phyloP scores from a whole-genome alignment of 92 coral and sea anemone genomes.

The Porites divaricata region DNA sequence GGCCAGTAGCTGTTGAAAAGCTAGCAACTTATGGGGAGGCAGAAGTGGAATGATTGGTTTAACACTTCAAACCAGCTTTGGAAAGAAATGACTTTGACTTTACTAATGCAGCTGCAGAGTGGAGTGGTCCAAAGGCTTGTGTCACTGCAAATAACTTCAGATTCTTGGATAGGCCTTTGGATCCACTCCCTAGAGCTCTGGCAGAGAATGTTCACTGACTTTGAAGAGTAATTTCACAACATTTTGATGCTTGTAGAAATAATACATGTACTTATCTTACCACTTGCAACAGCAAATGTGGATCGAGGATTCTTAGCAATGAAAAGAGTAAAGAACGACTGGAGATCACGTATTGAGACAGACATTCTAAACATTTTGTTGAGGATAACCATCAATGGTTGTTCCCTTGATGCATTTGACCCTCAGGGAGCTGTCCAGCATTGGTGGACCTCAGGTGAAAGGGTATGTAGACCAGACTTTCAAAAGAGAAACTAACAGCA shows the following conservation, averaged over 20 bases:
- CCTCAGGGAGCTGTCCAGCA: slow-evolving; percentile 44
- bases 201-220: slow-evolving; percentile 36
- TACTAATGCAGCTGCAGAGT: slow-evolving; percentile 2
- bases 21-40: slow-evolving; percentile 15
- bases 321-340: slow-evolving; percentile 38
- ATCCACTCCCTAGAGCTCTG: slow-evolving; percentile 40
- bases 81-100: slow-evolving; percentile 20
- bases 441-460: slow-evolving; percentile 44
- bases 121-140: slow-evolving; percentile 17
- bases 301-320: slow-evolving; percentile 38
- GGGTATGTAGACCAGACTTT: slow-evolving; percentile 42
- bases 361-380: slow-evolving; percentile 35
- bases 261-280: slow-evolving; percentile 30
- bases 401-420: slow-evolving; percentile 25
- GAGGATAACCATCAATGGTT: slow-evolving; percentile 31
- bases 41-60: slow-evolving; percentile 5
- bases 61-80: slow-evolving; percentile 6
- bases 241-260: slow-evolving; percentile 43
- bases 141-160: slow-evolving; percentile 38
- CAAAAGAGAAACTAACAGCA: too few relatives aligned
- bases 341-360: slow-evolving; percentile 19
- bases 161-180: slow-evolving; percentile 40
- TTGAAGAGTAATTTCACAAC: slow-evolving; percentile 26
- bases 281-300: slow-evolving; percentile 36
- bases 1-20: slow-evolving; percentile 16